phyloP scores from a whole-genome alignment of 2,113 vertebrate genomes.

The Typhlomys cinereus region DNA sequence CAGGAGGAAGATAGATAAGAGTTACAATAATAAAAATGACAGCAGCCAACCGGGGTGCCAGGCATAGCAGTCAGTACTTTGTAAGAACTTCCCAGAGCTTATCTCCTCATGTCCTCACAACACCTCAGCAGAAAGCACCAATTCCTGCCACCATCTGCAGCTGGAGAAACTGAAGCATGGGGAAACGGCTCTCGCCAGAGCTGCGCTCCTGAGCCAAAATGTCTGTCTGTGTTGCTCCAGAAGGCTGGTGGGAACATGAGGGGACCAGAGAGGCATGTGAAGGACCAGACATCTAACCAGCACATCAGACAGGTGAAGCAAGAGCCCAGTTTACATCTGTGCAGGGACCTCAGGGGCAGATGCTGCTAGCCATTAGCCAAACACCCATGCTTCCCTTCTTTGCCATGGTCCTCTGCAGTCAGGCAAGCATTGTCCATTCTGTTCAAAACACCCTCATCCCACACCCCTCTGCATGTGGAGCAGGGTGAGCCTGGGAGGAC shows the following conservation, averaged over 20 bases:
- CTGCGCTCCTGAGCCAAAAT: neutral
- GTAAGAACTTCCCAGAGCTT: neutral
- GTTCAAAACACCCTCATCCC: conserved; percentile 25
- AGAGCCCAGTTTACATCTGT: neutral
- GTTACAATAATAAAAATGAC: neutral
- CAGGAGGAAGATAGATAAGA: neutral
- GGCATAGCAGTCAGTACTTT: neutral
- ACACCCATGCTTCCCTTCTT: neutral
- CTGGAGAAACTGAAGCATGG: neutral
- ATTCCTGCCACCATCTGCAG: no score
- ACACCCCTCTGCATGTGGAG: neutral
- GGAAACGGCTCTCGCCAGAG: neutral
- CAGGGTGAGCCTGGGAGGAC: neutral
- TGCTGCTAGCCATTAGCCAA: neutral
- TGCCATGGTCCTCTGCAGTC: neutral
- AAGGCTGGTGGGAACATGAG: neutral
- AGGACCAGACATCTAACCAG: neutral
- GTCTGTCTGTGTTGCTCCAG: neutral
- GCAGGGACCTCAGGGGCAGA: neutral
- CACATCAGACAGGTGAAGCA: neutral
- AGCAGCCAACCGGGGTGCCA: neutral
- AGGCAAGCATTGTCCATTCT: neutral
- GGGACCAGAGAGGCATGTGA: neutral
- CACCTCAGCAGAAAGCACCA: neutral
- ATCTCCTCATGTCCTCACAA: neutral